These are phyloP conservation scores for Helicolenus hilgendorfi DNA, from an alignment of 2,797 vertebrate genomes.

Conservation along the genomic window DNA sequence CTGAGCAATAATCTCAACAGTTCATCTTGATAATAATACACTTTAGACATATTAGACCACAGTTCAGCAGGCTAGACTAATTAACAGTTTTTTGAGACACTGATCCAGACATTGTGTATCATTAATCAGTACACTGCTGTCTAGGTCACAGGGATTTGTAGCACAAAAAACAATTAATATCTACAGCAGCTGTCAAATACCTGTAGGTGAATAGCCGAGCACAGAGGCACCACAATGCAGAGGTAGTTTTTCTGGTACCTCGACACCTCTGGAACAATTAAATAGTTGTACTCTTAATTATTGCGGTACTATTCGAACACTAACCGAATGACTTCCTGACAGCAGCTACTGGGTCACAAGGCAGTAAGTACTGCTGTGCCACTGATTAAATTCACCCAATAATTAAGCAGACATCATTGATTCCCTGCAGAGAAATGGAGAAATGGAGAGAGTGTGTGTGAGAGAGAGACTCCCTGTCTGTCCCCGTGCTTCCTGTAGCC, in stretches of 20 bases:
- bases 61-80: conserved; percentile 15
- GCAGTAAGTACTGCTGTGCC: conserved; percentile 87
- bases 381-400: conserved; percentile 91
- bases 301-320: conserved; percentile 63
- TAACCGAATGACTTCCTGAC: conserved; percentile 85
- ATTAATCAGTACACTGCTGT: conserved; percentile 40
- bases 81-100: conserved; percentile 36
- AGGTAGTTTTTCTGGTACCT: conserved; percentile 42
- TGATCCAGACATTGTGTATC: conserved; percentile 17
- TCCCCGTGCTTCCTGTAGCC: conserved; percentile 81
- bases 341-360: conserved; percentile 85
- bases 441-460: conserved; percentile 60
- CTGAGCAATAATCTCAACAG: background rate
- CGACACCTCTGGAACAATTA: conserved; percentile 64
- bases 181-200: background rate
- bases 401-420: conserved; percentile 93
- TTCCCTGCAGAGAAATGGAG: conserved; percentile 85
- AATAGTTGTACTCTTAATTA: conserved; percentile 76
- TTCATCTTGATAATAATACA: conserved; percentile 7
- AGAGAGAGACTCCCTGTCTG: conserved; percentile 37
- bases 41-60: background rate
- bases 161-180: conserved; percentile 10
- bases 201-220: conserved; percentile 8
- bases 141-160: conserved; percentile 32
- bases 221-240: conserved; percentile 4